Evolutionary conservation across 1,140 invertebrate species (phyloP), one percentile per base, ranked within the genome.

Genomic region (Aradophagus sp.): DNA sequence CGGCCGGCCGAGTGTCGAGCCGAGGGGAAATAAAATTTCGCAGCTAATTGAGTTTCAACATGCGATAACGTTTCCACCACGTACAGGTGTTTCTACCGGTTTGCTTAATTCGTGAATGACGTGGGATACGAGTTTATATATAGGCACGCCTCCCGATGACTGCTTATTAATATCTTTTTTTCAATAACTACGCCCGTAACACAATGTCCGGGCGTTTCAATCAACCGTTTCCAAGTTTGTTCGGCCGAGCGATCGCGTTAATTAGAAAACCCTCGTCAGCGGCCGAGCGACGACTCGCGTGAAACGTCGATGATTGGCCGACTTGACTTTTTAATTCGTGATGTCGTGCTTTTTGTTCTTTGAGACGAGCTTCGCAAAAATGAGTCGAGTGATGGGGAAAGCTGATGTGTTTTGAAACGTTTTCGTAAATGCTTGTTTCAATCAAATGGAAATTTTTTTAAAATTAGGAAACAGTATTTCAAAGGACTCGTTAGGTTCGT

Each of bases 11-110:
- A 31, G 47, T 29, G 45, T 47, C 59, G 8, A 39, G 17, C n/a
- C 55, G 56, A 72, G 62, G 68, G 68, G 68, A 72, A 72, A 72
- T 72, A 61, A 72, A 72, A 72, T 72, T 72, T 72, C 45, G 68
- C 61, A 65, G 59, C 61, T 72, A 72, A 72, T 72, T 72, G 69
- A 72, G 69, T 72, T 72, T 72, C 69, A 72, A 66, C 69, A 72
- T 72, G 69, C 69, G 69, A 72, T 72, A 72, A 72, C 69, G 48
- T 72, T 72, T 72, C 56, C 50, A 67, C 62, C 63, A 41, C 48
- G 70, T 73, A 73, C 70, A 67, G 62, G 62, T 67, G 62, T 73
- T 73, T 73, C 70, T 62, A 73, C 58, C 56, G 62, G 70, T 61
- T 73, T 53, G 58, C 48, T 73, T 62, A 73, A 67, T 62, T 67